Evolutionary conservation across 2,113 vertebrate genomes (phyloP).

Genomic region (Maccullochella peelii): DNA sequence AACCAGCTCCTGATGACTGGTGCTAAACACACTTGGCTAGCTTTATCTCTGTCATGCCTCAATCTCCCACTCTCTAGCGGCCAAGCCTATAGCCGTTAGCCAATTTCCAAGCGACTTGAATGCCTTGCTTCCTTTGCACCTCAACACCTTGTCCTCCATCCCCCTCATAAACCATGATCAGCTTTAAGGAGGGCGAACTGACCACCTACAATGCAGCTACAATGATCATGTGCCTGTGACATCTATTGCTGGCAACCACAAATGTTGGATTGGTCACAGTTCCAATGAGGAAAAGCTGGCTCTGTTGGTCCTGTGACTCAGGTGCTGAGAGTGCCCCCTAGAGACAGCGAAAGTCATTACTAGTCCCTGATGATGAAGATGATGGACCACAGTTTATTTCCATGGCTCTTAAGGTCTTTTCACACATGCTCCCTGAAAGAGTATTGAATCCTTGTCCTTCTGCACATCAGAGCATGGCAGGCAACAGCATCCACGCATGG

Average conservation of each 20-base stretch:
- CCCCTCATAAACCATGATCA: constrained; percentile 26
- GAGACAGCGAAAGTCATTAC: constrained; percentile 74
- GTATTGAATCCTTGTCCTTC: constrained; percentile 65
- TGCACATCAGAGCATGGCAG: constrained; percentile 77
- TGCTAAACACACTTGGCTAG: not conserved
- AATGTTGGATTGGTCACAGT: constrained; percentile 66
- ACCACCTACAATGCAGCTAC: constrained; percentile 71
- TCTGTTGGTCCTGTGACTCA: constrained; percentile 62
- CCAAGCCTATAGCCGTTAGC: constrained; percentile 10
- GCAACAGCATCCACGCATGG: constrained; percentile 81
- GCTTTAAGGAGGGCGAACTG: constrained; percentile 51
- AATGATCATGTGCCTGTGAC: constrained; percentile 71
- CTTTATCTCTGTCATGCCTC: not conserved
- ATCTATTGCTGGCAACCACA: constrained; percentile 75
- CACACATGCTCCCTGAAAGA: constrained; percentile 56
- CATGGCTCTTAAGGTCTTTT: constrained; percentile 37
- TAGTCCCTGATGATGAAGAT: constrained; percentile 28
- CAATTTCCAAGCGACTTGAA: constrained; percentile 54
- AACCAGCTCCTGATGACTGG: not conserved
- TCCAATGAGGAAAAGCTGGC: constrained; percentile 26
- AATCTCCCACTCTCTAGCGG: constrained; percentile 3
- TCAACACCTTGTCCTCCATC: constrained; percentile 35
- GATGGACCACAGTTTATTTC: constrained; percentile 26
- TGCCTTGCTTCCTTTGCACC: constrained; percentile 22
- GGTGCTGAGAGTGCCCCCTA: constrained; percentile 78